phyloP scores from a whole-genome alignment of 2,888 invertebrate genomes.

The Caenorhabditis doughertyi region DNA sequence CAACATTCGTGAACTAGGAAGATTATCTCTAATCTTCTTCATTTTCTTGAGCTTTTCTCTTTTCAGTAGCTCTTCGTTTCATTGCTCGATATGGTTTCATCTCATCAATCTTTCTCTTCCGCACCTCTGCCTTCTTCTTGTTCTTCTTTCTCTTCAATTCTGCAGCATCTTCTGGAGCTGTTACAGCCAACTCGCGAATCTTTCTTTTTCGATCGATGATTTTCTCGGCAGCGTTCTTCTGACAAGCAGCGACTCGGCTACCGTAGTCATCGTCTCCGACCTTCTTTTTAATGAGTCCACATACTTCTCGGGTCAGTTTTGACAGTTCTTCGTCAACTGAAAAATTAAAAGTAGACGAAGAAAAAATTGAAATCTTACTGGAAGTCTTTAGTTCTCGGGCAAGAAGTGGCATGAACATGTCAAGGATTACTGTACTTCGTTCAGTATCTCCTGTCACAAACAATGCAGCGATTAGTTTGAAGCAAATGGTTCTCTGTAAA shows the following conservation, averaged over 20 bases:
- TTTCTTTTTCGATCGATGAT: constrained; percentile 70
- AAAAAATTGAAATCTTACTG: constrained; percentile 32
- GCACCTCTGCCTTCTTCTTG: constrained; percentile 70
- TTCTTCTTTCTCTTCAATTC: constrained; percentile 73
- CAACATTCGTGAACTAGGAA: neutral
- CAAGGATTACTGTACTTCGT: constrained; percentile 33
- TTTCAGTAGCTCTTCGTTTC: constrained; percentile 70
- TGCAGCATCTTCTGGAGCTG: constrained; percentile 72
- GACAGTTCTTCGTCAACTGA: constrained; percentile 75
- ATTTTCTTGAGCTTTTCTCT: constrained; percentile 49
- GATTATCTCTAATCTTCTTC: constrained; percentile 60
- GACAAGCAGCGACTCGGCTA: constrained; percentile 65
- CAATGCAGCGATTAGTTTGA: constrained; percentile 77
- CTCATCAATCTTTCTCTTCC: constrained; percentile 77
- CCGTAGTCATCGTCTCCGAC: constrained; percentile 75
- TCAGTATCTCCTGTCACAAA: constrained; percentile 58
- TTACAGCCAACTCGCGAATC: constrained; percentile 72
- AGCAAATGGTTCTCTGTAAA: constrained; percentile 76
- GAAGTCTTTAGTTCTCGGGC: constrained; percentile 74
- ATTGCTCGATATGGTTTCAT: constrained; percentile 75
- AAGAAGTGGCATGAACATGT: constrained; percentile 72
- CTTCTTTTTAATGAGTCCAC: constrained; percentile 70
- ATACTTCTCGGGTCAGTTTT: constrained; percentile 75
- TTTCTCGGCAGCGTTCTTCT: constrained; percentile 63
- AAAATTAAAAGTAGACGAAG: constrained; percentile 21